Conservation (phyloP, 1,140 invertebrate species). For the Cephus cinctus region DNA sequence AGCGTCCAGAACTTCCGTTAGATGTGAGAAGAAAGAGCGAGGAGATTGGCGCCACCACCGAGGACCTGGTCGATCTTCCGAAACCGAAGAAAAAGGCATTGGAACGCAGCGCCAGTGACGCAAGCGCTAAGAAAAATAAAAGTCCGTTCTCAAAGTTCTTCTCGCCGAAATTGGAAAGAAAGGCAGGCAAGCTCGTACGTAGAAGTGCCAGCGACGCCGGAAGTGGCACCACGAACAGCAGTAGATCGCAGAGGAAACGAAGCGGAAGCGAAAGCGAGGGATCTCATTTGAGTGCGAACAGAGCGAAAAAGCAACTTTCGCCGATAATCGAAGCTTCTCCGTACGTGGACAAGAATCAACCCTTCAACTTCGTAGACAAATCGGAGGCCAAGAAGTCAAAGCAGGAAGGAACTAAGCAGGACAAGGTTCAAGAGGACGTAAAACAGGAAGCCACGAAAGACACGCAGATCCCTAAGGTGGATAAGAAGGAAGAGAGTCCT, state of each 20-base stretch:
- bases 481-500: slow-evolving; percentile 11
- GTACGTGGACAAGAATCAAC: slow-evolving; percentile 62
- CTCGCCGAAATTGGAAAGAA: slow-evolving; percentile 44
- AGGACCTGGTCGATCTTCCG: slow-evolving; percentile 36
- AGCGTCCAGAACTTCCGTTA: slow-evolving; percentile 50
- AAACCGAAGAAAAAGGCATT: slow-evolving; percentile 46
- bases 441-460: background rate
- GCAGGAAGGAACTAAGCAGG: slow-evolving; percentile 21
- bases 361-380: slow-evolving; percentile 57
- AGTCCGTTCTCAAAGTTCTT: slow-evolving; percentile 40
- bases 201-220: slow-evolving; percentile 52
- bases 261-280: slow-evolving; percentile 51
- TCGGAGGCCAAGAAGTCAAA: slow-evolving; percentile 38
- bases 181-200: slow-evolving; percentile 35
- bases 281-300: slow-evolving; percentile 31
- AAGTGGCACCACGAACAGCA: slow-evolving; percentile 41
- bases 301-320: slow-evolving; percentile 66
- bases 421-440: background rate
- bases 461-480: slow-evolving; percentile 12
- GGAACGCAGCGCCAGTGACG: slow-evolving; percentile 70
- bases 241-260: slow-evolving; percentile 33
- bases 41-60: slow-evolving; percentile 40
- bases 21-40: slow-evolving; percentile 41
- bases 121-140: slow-evolving; percentile 50
- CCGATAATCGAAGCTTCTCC: slow-evolving; percentile 71